Evolutionary conservation across 2,888 invertebrate species (phyloP), one percentile per base, ranked within the genome.

Genomic region (Cephus spinipes): DNA sequence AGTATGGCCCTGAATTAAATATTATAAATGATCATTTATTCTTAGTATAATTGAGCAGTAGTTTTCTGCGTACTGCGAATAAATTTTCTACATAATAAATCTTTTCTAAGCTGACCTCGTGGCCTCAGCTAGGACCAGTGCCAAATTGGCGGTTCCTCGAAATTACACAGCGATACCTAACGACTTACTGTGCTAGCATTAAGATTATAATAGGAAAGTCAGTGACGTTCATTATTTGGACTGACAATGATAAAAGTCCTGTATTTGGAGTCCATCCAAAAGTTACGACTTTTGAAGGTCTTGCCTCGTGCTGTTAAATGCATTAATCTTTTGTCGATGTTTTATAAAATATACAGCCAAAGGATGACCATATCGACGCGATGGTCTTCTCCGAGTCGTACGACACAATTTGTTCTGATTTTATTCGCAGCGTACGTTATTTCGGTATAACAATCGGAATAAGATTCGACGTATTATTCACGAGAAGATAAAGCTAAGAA

Each of bases 401-500:
- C 55, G 55, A 2, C 23, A 55, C 23, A 55, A 23, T 55, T 55
- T 55, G 23, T 55, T 55, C 15, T 9, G 55, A 6, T 55, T 23
- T 23, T 6, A 55, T 23, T 23, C 2, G 23, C 15, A 23, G 23
- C 55, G 23, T 6, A 1, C 23, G 55, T 55, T 55, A 55, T 23
- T 40, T 69, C 32, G 23, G 12, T 11, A 30, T 31, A 36, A 68
- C 33, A 15, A n/a, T 71, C 68, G 68, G 32, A 69, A 12, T 31
- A 69, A 15, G 73, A 77, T 73, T 73, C 35, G 40, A 33, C 34
- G 15, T 23, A 55, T 55, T 55, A 23, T 55, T 55, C 0, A 55
- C 55, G 2, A 55, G 55, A 23, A 55, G 15, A 55, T 55, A 55
- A 55, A 85, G 83, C 85, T 89, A 90, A 81, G 88, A 86, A 76